Percentiles rank a stretch among this genome's conserved stretches.
Conservation (phyloP, 2,113 vertebrate genomes). For the Galbula dea region DNA sequence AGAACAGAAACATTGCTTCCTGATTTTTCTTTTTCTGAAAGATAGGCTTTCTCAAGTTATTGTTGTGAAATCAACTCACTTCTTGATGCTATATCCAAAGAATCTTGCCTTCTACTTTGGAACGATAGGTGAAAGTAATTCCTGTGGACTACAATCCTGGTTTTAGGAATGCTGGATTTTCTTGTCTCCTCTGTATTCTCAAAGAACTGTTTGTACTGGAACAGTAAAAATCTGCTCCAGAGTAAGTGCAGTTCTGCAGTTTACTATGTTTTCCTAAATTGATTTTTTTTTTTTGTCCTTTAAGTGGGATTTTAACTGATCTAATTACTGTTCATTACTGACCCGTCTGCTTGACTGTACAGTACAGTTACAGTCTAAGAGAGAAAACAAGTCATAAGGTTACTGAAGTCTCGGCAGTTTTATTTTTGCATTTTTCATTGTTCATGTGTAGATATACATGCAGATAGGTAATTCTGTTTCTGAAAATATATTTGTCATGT, state of each 20-base stretch:
- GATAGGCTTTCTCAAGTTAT: background rate
- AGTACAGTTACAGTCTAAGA: background rate
- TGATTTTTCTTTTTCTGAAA: background rate
- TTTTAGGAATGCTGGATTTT: background rate
- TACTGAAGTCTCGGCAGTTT: background rate
- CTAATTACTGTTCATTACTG: background rate
- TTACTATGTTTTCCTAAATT: background rate
- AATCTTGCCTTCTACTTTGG: background rate
- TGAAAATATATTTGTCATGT: background rate
- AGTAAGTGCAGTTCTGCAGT: background rate
- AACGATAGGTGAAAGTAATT: background rate
- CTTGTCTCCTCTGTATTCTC: background rate
- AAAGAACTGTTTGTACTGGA: background rate
- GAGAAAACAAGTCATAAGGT: background rate
- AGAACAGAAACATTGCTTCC: background rate
- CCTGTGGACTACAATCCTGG: background rate
- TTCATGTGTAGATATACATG: background rate
- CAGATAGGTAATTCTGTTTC: background rate
- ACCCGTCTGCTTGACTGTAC: background rate
- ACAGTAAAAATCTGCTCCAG: background rate
- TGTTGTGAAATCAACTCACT: background rate
- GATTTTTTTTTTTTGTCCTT: background rate
- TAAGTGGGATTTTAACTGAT: background rate
- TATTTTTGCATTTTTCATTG: background rate
- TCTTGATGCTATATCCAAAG: background rate